Evolutionary conservation across 2,888 invertebrate genomes (phyloP).

Genomic region (Drosophila lutescens): DNA sequence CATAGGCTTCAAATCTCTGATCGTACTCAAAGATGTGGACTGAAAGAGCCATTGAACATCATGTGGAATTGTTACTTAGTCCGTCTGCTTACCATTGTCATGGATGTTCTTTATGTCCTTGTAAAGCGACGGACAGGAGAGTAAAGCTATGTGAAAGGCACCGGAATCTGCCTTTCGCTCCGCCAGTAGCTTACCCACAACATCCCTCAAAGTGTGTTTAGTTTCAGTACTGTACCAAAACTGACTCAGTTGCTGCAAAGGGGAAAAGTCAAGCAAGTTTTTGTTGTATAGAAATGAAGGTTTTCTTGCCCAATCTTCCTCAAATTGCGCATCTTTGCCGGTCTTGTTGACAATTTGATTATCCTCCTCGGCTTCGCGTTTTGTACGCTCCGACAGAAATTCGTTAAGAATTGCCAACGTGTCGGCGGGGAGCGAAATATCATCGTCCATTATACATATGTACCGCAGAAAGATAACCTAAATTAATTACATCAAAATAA

Average conservation of each 20-base stretch:
- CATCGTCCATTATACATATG: conserved; percentile 83
- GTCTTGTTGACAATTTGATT: conserved; percentile 79
- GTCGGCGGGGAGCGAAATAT: conserved; percentile 88
- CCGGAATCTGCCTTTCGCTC: conserved; percentile 33
- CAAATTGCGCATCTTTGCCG: conserved; percentile 86
- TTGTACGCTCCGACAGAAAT: conserved; percentile 90
- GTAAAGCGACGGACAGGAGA: conserved; percentile 95
- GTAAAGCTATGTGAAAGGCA: conserved; percentile 88
- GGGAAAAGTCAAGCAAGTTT: not conserved
- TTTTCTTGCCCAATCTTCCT: conserved; percentile 91
- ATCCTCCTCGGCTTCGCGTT: conserved; percentile 86
- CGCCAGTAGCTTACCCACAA: conserved; percentile 86
- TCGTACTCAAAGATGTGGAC: conserved; percentile 94
- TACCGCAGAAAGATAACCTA: too few species aligned
- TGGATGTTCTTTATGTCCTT: conserved; percentile 86
- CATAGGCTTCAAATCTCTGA: conserved; percentile 91
- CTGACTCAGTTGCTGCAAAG: conserved; percentile 95
- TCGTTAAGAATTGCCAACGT: conserved; percentile 91
- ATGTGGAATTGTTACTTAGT: too few species aligned
- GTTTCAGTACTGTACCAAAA: conserved; percentile 98
- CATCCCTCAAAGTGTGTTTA: conserved; percentile 88
- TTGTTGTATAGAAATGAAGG: not conserved
- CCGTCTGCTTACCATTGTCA: conserved; percentile 30
- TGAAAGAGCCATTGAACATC: conserved; percentile 83
- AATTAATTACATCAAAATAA: too few species aligned